A percentile compares a stretch with the other conserved stretches of the same genome.
These are phyloP conservation scores for Sapajus apella DNA, from an alignment of 2,113 vertebrate genomes.

Conservation along the genomic window DNA sequence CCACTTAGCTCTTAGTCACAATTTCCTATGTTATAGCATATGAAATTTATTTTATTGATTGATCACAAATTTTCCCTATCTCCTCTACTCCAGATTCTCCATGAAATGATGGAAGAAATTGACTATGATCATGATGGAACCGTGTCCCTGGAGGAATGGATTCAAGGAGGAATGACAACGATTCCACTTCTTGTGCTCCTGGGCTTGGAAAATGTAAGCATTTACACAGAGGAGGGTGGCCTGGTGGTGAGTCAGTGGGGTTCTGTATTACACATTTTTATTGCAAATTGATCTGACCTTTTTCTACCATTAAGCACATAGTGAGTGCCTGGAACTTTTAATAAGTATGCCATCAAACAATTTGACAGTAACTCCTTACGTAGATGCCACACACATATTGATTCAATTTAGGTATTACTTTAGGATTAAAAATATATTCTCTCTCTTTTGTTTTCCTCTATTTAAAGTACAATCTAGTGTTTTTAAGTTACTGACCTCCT, in stretches of 20 bases:
- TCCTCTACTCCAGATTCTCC: slow-evolving; percentile 89
- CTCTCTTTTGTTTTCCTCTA: background rate
- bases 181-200: slow-evolving; percentile 95
- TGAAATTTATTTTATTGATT: background rate
- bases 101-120: slow-evolving; percentile 98
- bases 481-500: background rate
- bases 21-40: background rate
- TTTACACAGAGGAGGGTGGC: background rate
- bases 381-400: background rate
- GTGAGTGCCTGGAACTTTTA: background rate
- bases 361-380: background rate
- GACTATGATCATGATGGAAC: slow-evolving; percentile 96
- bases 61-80: background rate
- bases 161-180: slow-evolving; percentile 97
- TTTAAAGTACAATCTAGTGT: background rate
- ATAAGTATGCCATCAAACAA: background rate
- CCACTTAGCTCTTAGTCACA: background rate
- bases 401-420: background rate
- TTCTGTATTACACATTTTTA: background rate
- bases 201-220: slow-evolving; percentile 93
- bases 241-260: background rate
- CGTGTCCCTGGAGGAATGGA: slow-evolving; percentile 96
- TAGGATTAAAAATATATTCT: background rate
- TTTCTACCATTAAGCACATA: background rate
- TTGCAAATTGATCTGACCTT: background rate